Percentiles rank a stretch among this genome's conserved stretches.
Conservation (phyloP, 2,113 vertebrate species). For the Ageneiosus marmoratus region DNA sequence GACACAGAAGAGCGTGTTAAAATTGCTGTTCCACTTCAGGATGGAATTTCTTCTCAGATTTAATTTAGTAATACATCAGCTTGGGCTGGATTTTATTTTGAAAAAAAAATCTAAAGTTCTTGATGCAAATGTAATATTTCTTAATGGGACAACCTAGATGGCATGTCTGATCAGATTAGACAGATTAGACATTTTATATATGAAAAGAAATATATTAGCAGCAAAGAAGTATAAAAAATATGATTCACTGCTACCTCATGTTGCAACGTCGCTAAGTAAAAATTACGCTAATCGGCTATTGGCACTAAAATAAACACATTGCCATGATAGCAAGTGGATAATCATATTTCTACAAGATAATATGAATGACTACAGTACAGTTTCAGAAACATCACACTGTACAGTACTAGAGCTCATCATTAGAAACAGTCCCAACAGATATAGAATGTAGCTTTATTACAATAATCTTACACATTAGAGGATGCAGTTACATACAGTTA, state of each 20-base stretch:
- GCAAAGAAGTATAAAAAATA: not conserved
- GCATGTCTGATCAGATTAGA: conserved; percentile 6
- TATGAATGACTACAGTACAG: not conserved
- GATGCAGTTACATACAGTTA: no score
- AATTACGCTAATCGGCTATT: not conserved
- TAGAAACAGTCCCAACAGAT: no score
- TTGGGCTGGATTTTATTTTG: not conserved
- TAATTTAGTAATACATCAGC: not conserved
- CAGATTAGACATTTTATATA: not conserved
- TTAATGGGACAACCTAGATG: not conserved
- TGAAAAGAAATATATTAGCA: not conserved
- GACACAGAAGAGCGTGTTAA: conserved; percentile 21
- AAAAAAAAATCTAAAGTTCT: not conserved
- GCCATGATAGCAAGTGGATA: not conserved
- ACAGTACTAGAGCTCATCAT: not conserved
- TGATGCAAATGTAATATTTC: not conserved
- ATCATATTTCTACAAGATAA: not conserved
- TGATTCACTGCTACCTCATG: not conserved
- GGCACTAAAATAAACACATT: not conserved
- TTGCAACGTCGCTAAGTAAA: not conserved
- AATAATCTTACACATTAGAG: no score
- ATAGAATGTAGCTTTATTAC: no score
- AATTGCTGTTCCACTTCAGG: conserved; percentile 26
- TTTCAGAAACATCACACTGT: not conserved
- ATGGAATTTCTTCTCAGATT: conserved; percentile 12